Base-by-base conservation (phyloP, 2,888 invertebrate genomes). In the Apotomis capreana region DNA sequence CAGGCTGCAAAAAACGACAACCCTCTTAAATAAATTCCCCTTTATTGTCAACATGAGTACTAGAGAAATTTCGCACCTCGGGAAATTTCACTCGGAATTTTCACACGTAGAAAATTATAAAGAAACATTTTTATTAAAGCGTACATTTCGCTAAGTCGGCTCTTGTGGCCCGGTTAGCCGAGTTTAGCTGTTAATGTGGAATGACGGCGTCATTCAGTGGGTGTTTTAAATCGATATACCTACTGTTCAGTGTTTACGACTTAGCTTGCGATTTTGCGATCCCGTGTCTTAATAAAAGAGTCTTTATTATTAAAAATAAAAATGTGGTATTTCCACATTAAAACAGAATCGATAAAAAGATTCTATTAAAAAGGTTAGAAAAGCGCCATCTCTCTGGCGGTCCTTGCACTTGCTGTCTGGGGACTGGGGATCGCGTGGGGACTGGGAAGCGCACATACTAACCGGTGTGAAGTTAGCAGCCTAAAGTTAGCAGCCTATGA, bases 21-120 rank as follows among this genome's bases (percentile, higher is more conserved):
- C 71, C 71, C 67, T 68, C 71, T 71, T 71, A 71, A 67, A 71
- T 68, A 71, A 71, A 71, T 62, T 71, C 61, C 57, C 61, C 71
- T 71, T 71, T 71, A 71, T 71, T 71, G 67, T 71, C 68, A 68
- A 62, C 71, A 71, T 68, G 65, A 65, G 65, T 57, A 67, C 61
- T 61, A 68, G 57, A 67, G 71, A 71, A 67, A 71, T 71, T 71
- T 67, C 57, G 26, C 67, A 62, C 61, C 55, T 67, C 61, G 40
- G 67, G 40, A 70, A 70, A 57, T 65, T 70, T 54, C 61, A 62
- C 64, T 46, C 26, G 40, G 67, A 71, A 71, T 71, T 71, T 70
- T 71, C 60, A 62, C 71, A 67, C 67, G 67, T 62, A 57, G 57
- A 15, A 68, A 71, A 71, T 71, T 62, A 71, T 68, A 71, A 67